Evolutionary conservation across 2,113 vertebrate species (phyloP), one percentile per base, ranked within the genome.

Genomic region (Clarias macrocephalus): DNA sequence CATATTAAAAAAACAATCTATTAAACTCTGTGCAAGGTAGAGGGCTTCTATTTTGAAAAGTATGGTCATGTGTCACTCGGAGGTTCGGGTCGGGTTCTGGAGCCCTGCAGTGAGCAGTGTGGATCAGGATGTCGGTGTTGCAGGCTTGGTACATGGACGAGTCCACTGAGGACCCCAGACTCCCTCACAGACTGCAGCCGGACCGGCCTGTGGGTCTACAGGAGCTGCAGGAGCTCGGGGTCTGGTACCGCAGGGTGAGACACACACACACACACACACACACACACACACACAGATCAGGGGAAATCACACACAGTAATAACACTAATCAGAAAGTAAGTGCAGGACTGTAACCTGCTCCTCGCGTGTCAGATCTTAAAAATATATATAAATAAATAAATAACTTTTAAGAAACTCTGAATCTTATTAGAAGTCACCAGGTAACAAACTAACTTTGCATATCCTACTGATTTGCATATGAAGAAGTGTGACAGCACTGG

Each of bases 31-130:
- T 48, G 9, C 6, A 8, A 48, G 48, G 48, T 23, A 63, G 15
- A 56, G 2, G 37, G 16, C 76, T 82, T 77, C 79, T 87, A 89
- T 85, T 87, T 82, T 89, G 83, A 85, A 80, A 85, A 12, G 3
- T 76, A 11, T 52, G 73, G 8, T 75, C 25, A 13, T 75, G 72
- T 4, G 2, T 13, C 73, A 15, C 23, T 23, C 9, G 37, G n/a
- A 52, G 73, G 7, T 15, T 76, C 42, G 11, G 42, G 13, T 76
- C 48, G 42, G 10, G 37, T 48, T 75, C 33, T 12, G 10, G 16
- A 30, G 8, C 28, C 37, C 48, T 7, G 75, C 42, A 48, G 11
- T 77, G 5, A 54, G 73, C 28, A 12, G 79, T 12, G 75, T n/a
- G 15, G 10, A 1, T 54, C 28, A 80, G 60, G 57, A 81, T 81